Conservation (phyloP, 2,113 vertebrate species). For the Pavo muticus region DNA sequence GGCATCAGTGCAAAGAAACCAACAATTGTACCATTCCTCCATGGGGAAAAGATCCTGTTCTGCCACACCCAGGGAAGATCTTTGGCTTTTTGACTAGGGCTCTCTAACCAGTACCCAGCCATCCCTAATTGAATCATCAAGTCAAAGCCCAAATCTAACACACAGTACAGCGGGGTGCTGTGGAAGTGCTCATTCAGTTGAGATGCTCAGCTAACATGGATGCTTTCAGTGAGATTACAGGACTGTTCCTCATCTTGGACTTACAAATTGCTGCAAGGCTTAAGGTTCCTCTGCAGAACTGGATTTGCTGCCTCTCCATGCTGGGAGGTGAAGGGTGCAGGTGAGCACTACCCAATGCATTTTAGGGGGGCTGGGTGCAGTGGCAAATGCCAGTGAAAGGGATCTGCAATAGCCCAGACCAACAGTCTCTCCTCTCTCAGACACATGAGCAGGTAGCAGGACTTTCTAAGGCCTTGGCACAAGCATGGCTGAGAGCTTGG, state of each 20-base stretch:
- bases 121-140: not conserved
- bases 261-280: not conserved
- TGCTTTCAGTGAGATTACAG: not conserved
- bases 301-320: not conserved
- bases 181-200: fast-evolving
- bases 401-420: not conserved
- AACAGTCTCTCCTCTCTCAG: not conserved
- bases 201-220: not conserved
- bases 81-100: not conserved
- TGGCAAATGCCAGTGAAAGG: not conserved
- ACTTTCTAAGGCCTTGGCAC: not conserved
- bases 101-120: not conserved
- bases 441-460: not conserved
- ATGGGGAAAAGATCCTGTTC: fast-evolving
- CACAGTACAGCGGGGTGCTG: not conserved
- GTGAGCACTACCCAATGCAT: not conserved
- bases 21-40: fast-evolving
- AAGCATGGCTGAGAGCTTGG: not conserved
- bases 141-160: not conserved
- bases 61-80: not conserved
- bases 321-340: not conserved
- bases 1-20: not conserved
- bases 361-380: not conserved
- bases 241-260: not conserved
- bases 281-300: not conserved